These are phyloP conservation scores for Phortica variegata DNA, from an alignment of 1,140 invertebrate species.

Conservation along the genomic window DNA sequence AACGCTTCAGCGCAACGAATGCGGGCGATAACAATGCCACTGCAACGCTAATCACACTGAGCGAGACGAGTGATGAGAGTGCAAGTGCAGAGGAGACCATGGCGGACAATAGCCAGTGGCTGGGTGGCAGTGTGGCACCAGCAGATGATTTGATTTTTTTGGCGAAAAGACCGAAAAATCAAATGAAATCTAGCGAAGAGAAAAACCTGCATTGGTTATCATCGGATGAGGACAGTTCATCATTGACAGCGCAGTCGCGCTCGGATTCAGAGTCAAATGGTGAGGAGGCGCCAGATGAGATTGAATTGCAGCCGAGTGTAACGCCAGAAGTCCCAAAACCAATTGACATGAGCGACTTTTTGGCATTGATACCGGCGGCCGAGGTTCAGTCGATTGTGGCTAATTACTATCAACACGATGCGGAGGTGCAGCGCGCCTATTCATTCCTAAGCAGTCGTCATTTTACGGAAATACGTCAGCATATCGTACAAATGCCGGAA, in stretches of 20 bases:
- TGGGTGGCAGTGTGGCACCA: no score
- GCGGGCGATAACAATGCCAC: slow-evolving; percentile 8
- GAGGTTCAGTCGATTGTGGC: slow-evolving; percentile 34
- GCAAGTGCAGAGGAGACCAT: slow-evolving; percentile 7
- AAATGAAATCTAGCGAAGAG: neutral
- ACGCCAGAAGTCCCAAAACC: slow-evolving; percentile 4
- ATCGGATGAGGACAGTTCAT: slow-evolving; percentile 12
- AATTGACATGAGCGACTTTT: slow-evolving; percentile 40
- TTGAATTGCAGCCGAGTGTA: neutral
- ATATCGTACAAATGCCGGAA: slow-evolving; percentile 32
- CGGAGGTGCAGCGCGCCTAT: slow-evolving; percentile 41
- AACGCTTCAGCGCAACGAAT: slow-evolving; percentile 1
- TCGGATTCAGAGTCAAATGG: no score
- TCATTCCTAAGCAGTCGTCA: slow-evolving; percentile 29
- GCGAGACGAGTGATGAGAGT: slow-evolving; percentile 13
- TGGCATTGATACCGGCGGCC: slow-evolving; percentile 32
- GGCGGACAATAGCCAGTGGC: slow-evolving; percentile 10
- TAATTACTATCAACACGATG: slow-evolving; percentile 43
- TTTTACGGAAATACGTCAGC: slow-evolving; percentile 29
- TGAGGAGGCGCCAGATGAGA: neutral
- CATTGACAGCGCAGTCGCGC: neutral
- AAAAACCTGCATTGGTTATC: slow-evolving; percentile 4
- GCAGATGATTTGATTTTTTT: slow-evolving; percentile 46
- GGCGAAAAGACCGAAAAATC: slow-evolving; percentile 13
- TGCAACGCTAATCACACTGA: slow-evolving; percentile 24